Conservation (phyloP, 2,888 invertebrate species). For the Eupithecia inturbata region DNA sequence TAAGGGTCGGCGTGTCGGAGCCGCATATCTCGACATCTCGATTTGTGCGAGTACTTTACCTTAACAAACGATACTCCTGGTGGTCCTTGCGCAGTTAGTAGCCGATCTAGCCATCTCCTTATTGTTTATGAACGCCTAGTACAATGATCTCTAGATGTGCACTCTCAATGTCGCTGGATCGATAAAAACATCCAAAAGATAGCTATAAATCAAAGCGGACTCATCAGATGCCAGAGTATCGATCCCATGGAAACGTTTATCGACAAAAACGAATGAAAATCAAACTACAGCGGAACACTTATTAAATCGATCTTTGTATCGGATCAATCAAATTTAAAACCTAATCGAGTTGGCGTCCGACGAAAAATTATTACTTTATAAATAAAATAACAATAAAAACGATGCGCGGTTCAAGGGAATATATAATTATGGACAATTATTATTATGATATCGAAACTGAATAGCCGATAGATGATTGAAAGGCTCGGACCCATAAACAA, state of each 20-base stretch:
- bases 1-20: constrained; percentile 73
- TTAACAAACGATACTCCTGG: constrained; percentile 79
- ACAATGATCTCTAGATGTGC: constrained; percentile 6
- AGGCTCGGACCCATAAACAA: constrained; percentile 83
- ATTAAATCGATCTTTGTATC: constrained; percentile 83
- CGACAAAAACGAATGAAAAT: constrained; percentile 73
- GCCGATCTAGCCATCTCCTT: constrained; percentile 60
- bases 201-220: constrained; percentile 67
- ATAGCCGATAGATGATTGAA: constrained; percentile 84
- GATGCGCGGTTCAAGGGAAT: constrained; percentile 81
- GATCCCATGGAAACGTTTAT: constrained; percentile 73
- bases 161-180: constrained; percentile 13
- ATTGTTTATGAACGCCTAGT: constrained; percentile 51
- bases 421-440: constrained; percentile 85
- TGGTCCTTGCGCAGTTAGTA: constrained; percentile 70
- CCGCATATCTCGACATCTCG: constrained; percentile 79
- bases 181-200: constrained; percentile 24
- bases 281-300: constrained; percentile 75
- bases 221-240: constrained; percentile 63
- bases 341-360: constrained; percentile 77
- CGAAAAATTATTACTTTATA: constrained; percentile 83
- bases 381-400: constrained; percentile 85
- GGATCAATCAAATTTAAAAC: constrained; percentile 84
- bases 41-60: constrained; percentile 74
- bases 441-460: constrained; percentile 82